Conservation (phyloP, 2,888 invertebrate species). For the Spodoptera exigua region DNA sequence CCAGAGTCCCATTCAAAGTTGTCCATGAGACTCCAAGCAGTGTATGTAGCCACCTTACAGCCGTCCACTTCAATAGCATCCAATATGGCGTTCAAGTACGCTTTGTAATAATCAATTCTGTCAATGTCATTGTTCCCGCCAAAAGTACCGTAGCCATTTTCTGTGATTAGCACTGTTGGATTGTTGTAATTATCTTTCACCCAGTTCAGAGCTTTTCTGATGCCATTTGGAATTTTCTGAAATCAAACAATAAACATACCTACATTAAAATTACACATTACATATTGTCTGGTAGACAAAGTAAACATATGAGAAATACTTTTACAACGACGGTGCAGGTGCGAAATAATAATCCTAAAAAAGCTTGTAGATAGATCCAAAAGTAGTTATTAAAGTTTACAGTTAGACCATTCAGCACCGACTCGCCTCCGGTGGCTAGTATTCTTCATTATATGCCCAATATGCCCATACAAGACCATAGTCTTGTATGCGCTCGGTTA, state of each 20-base stretch:
- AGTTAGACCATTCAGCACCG: too few relatives aligned
- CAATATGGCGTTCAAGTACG: conserved; percentile 70
- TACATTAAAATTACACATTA: too few relatives aligned
- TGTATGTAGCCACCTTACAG: conserved; percentile 72
- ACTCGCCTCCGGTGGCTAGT: too few relatives aligned
- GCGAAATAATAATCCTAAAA: too few relatives aligned
- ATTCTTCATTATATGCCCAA: too few relatives aligned
- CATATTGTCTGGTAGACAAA: too few relatives aligned
- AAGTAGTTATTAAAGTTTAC: too few relatives aligned
- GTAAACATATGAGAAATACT: too few relatives aligned
- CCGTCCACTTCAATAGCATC: conserved; percentile 73
- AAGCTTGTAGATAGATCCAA: too few relatives aligned
- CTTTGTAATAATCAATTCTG: conserved; percentile 76
- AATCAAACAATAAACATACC: conserved; percentile 6
- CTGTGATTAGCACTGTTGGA: conserved; percentile 88
- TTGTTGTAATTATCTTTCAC: conserved; percentile 88
- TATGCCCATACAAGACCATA: too few relatives aligned
- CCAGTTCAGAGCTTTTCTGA: conserved; percentile 87
- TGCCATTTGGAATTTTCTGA: conserved; percentile 83
- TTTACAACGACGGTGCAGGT: too few relatives aligned
- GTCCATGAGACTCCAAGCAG: conserved; percentile 82
- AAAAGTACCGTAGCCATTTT: conserved; percentile 89
- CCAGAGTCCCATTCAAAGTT: conserved; percentile 81
- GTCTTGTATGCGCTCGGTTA: too few relatives aligned
- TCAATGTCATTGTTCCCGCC: conserved; percentile 74